phyloP scores from a whole-genome alignment of 2,113 vertebrate species.

The Barnardius zonarius region DNA sequence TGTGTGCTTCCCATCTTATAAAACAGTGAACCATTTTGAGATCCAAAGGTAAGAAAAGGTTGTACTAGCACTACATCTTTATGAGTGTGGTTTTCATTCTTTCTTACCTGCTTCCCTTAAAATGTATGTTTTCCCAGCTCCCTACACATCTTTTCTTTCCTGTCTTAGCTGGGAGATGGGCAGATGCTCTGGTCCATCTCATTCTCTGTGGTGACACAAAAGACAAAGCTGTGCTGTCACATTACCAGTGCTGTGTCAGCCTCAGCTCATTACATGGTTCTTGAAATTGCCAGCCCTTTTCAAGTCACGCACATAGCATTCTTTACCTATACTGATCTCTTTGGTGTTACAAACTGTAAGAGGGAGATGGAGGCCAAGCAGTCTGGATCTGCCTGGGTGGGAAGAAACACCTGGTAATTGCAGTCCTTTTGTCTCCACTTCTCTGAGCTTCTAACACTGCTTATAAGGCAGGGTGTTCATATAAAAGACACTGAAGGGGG shows the following conservation, averaged over 20 bases:
- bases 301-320: background rate
- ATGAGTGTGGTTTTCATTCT: background rate
- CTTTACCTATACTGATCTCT: background rate
- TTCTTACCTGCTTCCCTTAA: background rate
- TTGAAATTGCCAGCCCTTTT: background rate
- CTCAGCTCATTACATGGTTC: background rate
- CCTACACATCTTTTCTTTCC: background rate
- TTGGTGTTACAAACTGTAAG: background rate
- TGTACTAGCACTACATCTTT: background rate
- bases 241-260: background rate
- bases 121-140: background rate
- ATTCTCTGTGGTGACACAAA: background rate
- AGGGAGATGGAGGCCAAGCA: background rate
- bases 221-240: background rate
- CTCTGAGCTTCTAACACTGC: background rate
- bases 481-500: background rate
- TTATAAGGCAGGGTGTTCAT: background rate
- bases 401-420: background rate
- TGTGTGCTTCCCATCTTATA: background rate
- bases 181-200: background rate
- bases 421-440: background rate
- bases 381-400: background rate
- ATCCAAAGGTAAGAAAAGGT: background rate
- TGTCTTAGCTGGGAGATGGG: background rate
- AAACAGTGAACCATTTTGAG: background rate